These are phyloP conservation scores for Hirudinaria manillensis DNA, from an alignment of 2,888 invertebrate genomes.

Conservation along the genomic window DNA sequence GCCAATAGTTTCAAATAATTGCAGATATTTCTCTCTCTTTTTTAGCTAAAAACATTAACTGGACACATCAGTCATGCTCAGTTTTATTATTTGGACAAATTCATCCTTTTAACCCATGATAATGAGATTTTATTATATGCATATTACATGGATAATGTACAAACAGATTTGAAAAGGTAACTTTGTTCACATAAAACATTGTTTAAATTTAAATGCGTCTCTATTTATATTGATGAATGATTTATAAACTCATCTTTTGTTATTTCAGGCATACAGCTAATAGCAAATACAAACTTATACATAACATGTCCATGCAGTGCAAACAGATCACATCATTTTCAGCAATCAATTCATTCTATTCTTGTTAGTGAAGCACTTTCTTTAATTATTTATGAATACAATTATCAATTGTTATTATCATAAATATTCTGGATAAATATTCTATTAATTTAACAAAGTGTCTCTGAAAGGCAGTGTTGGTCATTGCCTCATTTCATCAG, in stretches of 20 bases:
- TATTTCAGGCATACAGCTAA: slow-evolving; percentile 47
- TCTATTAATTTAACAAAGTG: too few species aligned
- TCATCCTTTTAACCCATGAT: slow-evolving; percentile 47
- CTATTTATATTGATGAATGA: neutral
- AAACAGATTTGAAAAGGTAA: slow-evolving; percentile 48
- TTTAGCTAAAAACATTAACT: slow-evolving; percentile 43
- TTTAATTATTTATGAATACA: too few species aligned
- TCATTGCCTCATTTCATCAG: too few species aligned
- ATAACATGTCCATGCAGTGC: slow-evolving; percentile 34
- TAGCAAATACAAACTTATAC: slow-evolving; percentile 49
- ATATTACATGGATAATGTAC: slow-evolving; percentile 47
- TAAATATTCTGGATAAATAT: too few species aligned
- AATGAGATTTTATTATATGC: slow-evolving; percentile 49
- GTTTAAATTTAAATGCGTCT: too few species aligned
- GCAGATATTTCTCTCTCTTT: neutral
- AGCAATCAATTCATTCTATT: slow-evolving; percentile 51
- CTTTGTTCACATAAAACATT: too few species aligned
- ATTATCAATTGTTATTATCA: too few species aligned
- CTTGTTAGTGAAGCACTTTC: slow-evolving; percentile 44
- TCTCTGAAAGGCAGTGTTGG: too few species aligned
- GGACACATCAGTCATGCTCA: slow-evolving; percentile 48
- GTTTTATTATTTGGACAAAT: slow-evolving; percentile 53
- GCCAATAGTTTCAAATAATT: too few species aligned
- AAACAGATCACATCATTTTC: slow-evolving; percentile 48
- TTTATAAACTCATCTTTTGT: neutral